These are phyloP conservation scores for Antheraea mylitta DNA, from an alignment of 1,140 invertebrate genomes.

Conservation along the genomic window DNA sequence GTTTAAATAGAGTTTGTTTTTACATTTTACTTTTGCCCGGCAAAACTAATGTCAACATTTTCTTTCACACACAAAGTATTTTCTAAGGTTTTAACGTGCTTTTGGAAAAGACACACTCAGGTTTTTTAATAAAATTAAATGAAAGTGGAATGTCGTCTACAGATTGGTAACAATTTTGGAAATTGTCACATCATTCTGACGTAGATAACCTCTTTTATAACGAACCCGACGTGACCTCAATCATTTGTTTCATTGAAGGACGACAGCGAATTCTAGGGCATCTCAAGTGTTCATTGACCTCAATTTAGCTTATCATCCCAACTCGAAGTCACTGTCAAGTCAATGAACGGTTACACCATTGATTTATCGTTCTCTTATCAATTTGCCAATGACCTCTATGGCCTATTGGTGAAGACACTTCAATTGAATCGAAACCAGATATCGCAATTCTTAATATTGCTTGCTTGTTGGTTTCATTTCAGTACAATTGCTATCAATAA, in stretches of 20 bases:
- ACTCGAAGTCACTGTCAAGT: not conserved
- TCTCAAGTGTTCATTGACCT: slow-evolving; percentile 8
- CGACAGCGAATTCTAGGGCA: not conserved
- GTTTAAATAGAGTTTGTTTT: too few relatives aligned
- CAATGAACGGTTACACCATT: not conserved
- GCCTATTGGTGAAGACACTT: not conserved
- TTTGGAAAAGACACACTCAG: too few relatives aligned
- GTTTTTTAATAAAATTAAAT: too few relatives aligned
- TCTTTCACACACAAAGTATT: too few relatives aligned
- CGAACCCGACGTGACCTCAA: not conserved
- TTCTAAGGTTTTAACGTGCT: too few relatives aligned
- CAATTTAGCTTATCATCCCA: slow-evolving; percentile 1
- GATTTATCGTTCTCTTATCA: slow-evolving; percentile 7
- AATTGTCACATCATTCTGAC: not conserved
- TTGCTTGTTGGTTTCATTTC: not conserved
- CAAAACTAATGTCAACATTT: too few relatives aligned
- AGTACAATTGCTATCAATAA: too few relatives aligned
- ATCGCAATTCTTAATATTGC: not conserved
- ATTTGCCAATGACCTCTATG: not conserved
- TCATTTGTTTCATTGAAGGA: not conserved
- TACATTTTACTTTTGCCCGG: too few relatives aligned
- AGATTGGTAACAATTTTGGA: too few relatives aligned
- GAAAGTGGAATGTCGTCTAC: too few relatives aligned
- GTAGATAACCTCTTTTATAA: not conserved
- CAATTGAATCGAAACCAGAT: not conserved